phyloP scores from a whole-genome alignment of 1,140 invertebrate species.

The Gyrodactylus salaris region DNA sequence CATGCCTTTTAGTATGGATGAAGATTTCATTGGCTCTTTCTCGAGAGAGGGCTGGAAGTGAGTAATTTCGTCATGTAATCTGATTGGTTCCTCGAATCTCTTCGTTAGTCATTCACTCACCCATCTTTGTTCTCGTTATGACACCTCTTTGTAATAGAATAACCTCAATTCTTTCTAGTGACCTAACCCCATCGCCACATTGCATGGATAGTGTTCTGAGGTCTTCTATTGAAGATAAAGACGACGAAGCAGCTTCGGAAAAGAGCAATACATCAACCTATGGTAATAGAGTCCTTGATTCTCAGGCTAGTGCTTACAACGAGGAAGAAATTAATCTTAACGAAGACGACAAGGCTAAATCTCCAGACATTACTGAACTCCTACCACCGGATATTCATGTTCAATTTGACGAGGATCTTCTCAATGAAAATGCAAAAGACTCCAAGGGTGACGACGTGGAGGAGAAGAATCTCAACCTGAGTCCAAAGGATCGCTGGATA shows the following conservation, averaged over 20 bases:
- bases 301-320: background rate
- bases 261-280: too few relatives aligned
- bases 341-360: background rate
- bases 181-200: background rate
- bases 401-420: background rate
- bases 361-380: background rate
- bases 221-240: background rate
- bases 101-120: too few relatives aligned
- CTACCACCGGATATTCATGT: background rate
- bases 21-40: background rate
- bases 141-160: background rate
- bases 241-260: too few relatives aligned
- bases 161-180: background rate
- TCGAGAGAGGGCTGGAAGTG: background rate
- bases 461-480: background rate
- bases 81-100: too few relatives aligned
- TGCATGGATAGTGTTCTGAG: background rate
- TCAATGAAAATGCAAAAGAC: background rate
- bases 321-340: background rate
- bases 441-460: background rate
- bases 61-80: too few relatives aligned
- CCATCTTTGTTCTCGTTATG: background rate
- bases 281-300: too few relatives aligned
- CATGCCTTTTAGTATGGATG: background rate
- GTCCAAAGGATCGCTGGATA: background rate